These are phyloP conservation scores for Toxonevra muliebris DNA, from an alignment of 2,888 invertebrate genomes.

Conservation along the genomic window DNA sequence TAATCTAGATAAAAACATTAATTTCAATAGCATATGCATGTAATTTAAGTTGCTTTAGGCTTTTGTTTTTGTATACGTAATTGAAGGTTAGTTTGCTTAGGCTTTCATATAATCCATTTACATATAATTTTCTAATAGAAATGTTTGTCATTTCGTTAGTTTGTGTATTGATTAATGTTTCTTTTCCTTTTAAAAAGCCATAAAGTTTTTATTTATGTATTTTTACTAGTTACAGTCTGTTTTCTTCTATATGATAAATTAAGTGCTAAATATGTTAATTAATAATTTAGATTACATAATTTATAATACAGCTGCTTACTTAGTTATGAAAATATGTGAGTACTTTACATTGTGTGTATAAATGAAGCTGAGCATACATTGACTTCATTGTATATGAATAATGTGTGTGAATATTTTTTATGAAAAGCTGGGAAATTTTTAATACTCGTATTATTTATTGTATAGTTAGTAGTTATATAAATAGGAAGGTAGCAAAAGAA, in stretches of 20 bases:
- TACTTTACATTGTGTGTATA: background rate
- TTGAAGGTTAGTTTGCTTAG: slow-evolving; percentile 26
- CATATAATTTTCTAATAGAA: slow-evolving; percentile 18
- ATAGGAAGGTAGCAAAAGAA: no score
- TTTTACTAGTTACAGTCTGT: slow-evolving; percentile 3
- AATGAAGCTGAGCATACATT: no score
- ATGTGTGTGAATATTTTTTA: slow-evolving; percentile 3
- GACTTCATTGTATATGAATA: background rate
- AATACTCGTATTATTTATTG: no score
- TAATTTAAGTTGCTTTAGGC: no score
- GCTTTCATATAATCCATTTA: slow-evolving; percentile 14
- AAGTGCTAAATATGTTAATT: slow-evolving; percentile 38
- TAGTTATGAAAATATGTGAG: background rate
- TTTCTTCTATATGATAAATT: slow-evolving; percentile 27
- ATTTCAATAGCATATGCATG: no score
- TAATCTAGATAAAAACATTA: no score
- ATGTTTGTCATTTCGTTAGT: slow-evolving; percentile 17
- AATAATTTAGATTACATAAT: slow-evolving; percentile 16
- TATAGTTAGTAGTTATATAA: background rate
- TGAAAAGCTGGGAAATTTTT: slow-evolving; percentile 6
- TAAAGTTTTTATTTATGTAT: slow-evolving; percentile 15
- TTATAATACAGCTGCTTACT: slow-evolving; percentile 8
- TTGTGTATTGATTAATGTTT: slow-evolving; percentile 29
- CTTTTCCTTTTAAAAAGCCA: slow-evolving; percentile 7
- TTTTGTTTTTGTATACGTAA: slow-evolving; percentile 6